Base-by-base conservation (phyloP, 2,888 invertebrate genomes). In the Drosophila cracens region DNA sequence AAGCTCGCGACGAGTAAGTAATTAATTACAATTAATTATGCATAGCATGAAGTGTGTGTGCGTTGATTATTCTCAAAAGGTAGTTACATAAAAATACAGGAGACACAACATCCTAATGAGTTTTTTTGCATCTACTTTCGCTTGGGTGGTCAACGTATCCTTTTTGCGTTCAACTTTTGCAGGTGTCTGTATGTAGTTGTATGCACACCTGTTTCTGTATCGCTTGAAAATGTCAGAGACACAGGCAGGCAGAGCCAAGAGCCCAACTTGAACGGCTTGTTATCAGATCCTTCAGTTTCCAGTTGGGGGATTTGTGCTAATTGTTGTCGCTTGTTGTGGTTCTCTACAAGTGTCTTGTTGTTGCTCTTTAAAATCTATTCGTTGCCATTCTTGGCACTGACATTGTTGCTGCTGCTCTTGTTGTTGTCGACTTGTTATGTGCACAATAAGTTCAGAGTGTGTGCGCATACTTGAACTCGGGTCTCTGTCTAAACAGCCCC, bases 331-430 rank as follows among this genome's bases (percentile, higher is more conserved):
- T 67, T 73, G 78, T 60, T 77, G 78, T 69, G 70, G 65, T 76
- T 54, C 29, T 61, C 62, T 29, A 60, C 70, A 75, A 76, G 79
- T 72, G 70, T 58, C 63, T 38, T 52, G 58, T 56, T 66, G 54
- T 36, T 71, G 64, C 49, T 38, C 49, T 51, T 34, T 38, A 49
- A 67, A 68, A 67, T 68, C 49, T 68, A 49, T 54, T 29, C 34
- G 60, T 53, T 68, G 64, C 81, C 85, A 86, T 85, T 71, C 78
- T 82, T 68, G 69, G 63, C 81, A 73, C 68, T 83, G 82, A 53
- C 74, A 68, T 74, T 81, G 74, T 75, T 73, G 36, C 57, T 63
- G 52, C 57, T 67, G 33, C 33, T 72, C 63, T n/a, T 56, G 54
- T 49, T n/a, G 51, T 58, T 69, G 60, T 70, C 75, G 70, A 70